Evolutionary conservation across 2,113 vertebrate genomes (phyloP).

Genomic region (Malurus elegans): DNA sequence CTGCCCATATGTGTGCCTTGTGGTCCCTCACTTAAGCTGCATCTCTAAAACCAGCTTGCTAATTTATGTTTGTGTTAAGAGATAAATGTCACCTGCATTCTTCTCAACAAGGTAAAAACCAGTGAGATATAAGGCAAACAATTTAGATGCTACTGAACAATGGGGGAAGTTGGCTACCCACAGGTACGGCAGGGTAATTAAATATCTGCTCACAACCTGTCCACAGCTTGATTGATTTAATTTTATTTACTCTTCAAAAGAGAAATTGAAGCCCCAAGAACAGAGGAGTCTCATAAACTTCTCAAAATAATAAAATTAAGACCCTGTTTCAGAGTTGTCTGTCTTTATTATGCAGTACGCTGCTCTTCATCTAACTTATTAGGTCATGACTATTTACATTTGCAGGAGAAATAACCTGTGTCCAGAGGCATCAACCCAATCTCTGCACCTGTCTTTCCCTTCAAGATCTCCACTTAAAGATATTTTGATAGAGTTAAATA

Average conservation of each 20-base stretch:
- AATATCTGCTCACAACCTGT: conserved; percentile 9
- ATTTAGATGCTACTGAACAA: conserved; percentile 11
- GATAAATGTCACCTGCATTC: background rate
- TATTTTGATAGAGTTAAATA: background rate
- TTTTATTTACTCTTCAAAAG: conserved; percentile 57
- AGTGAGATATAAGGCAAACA: background rate
- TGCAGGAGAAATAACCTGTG: background rate
- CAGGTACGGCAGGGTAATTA: conserved; percentile 3
- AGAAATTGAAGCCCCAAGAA: conserved; percentile 26
- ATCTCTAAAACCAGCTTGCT: background rate
- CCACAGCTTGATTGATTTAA: conserved; percentile 25
- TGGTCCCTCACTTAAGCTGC: background rate
- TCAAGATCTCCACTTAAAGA: background rate
- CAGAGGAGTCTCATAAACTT: conserved; percentile 15
- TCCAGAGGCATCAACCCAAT: background rate
- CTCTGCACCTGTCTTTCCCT: background rate
- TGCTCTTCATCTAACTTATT: background rate
- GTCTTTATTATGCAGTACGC: background rate
- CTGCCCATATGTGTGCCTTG: background rate
- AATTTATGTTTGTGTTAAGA: conserved; percentile 13
- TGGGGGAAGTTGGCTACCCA: background rate
- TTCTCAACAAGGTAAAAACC: conserved; percentile 21
- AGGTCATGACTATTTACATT: background rate
- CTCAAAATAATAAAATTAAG: conserved; percentile 18
- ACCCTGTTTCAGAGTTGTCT: background rate